Percentiles rank a stretch among this genome's conserved stretches.
Evolutionary conservation across 2,113 vertebrate species (phyloP).

Genomic region (Clarias macrocephalus): DNA sequence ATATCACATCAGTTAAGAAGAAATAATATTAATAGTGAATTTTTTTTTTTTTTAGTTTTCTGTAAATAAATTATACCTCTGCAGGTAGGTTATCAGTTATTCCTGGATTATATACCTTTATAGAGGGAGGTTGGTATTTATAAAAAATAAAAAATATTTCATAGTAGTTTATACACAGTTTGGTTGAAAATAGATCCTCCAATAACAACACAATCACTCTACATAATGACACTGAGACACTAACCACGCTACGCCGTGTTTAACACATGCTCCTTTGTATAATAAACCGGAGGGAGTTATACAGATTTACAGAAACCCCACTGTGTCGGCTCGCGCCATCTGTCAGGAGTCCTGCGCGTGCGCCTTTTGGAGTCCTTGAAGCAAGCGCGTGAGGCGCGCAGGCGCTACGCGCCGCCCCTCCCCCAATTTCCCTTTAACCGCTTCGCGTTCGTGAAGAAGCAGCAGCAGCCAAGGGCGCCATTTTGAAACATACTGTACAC

Average conservation of each 20-base stretch:
- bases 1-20: background rate
- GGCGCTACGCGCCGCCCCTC: slow-evolving; percentile 43
- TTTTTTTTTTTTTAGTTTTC: too few relatives aligned
- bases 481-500: slow-evolving; percentile 28
- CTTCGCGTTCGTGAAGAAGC: slow-evolving; percentile 48
- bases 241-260: background rate
- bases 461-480: slow-evolving; percentile 41
- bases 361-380: slow-evolving; percentile 30
- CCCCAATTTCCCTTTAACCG: slow-evolving; percentile 60
- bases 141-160: too few relatives aligned
- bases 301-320: slow-evolving; percentile 16
- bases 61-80: too few relatives aligned
- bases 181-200: background rate
- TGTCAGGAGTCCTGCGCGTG: slow-evolving; percentile 19
- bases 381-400: background rate
- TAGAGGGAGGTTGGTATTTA: too few relatives aligned
- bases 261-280: background rate
- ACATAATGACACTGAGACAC: background rate
- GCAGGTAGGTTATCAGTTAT: background rate
- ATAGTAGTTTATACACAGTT: background rate
- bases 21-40: background rate
- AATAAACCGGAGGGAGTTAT: background rate
- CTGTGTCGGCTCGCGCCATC: slow-evolving; percentile 33
- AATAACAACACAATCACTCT: background rate
- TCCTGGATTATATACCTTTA: background rate